Conservation (phyloP, 2,113 vertebrate species). For the Galeopterus variegatus region DNA sequence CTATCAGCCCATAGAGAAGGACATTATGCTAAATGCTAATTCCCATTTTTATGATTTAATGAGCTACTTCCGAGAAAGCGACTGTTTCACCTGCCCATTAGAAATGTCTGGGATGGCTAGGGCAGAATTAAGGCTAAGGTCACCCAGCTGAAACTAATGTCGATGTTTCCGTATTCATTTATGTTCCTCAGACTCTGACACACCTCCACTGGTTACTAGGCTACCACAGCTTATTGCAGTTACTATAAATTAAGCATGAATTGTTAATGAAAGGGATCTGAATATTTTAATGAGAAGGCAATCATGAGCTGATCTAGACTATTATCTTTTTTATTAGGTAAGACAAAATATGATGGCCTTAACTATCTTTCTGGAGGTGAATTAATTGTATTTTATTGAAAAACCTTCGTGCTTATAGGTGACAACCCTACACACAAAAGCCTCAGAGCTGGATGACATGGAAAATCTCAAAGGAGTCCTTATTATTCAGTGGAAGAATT, state of each 20-base stretch:
- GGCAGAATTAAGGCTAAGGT: not conserved
- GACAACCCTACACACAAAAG: not conserved
- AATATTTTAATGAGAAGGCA: not conserved
- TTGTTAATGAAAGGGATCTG: not conserved
- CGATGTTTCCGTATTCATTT: not conserved
- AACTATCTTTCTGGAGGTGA: not conserved
- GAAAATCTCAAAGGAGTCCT: constrained; percentile 62
- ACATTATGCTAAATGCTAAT: not conserved
- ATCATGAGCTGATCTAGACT: not conserved
- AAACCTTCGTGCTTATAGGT: not conserved
- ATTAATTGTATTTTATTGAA: constrained; percentile 45
- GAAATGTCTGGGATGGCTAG: not conserved
- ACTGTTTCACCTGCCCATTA: constrained; percentile 2
- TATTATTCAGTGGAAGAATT: constrained; percentile 24
- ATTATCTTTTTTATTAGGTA: not conserved
- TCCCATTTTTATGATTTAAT: constrained; percentile 71
- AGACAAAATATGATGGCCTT: not conserved
- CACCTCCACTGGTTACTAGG: not conserved
- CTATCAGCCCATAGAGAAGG: not conserved
- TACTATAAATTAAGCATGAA: not conserved
- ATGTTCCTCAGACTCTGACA: not conserved
- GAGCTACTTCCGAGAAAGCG: constrained; percentile 67
- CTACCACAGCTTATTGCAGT: not conserved
- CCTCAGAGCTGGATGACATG: not conserved
- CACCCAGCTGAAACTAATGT: not conserved